These are phyloP conservation scores for Fabriciana adippe DNA, from an alignment of 2,888 invertebrate genomes.

Conservation along the genomic window DNA sequence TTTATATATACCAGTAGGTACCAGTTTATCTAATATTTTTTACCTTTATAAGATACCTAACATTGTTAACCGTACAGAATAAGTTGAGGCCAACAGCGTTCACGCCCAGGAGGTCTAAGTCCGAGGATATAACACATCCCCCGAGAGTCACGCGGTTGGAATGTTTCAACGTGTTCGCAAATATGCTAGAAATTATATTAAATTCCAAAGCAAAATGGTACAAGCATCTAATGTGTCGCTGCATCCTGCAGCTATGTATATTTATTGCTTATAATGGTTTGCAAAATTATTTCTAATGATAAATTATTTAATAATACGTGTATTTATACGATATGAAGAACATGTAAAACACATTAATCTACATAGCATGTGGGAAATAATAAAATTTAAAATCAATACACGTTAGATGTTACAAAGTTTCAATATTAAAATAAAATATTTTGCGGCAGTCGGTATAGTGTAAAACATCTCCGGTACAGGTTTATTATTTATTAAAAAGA, in stretches of 20 bases:
- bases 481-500: slow-evolving; percentile 3
- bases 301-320: neutral
- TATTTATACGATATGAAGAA: too few species aligned
- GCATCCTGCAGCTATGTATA: neutral
- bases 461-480: too few species aligned
- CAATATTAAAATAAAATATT: too few species aligned
- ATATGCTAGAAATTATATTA: slow-evolving; percentile 26
- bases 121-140: slow-evolving; percentile 37
- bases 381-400: too few species aligned
- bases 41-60: neutral
- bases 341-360: too few species aligned
- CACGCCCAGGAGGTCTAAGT: slow-evolving; percentile 33
- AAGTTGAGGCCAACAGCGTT: slow-evolving; percentile 17
- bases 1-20: too few species aligned
- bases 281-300: neutral
- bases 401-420: too few species aligned
- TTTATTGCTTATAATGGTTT: neutral
- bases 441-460: too few species aligned
- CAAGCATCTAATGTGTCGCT: slow-evolving; percentile 1
- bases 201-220: slow-evolving; percentile 15
- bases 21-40: neutral
- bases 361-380: too few species aligned
- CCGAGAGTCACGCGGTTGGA: slow-evolving; percentile 28
- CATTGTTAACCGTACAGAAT: neutral
- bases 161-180: slow-evolving; percentile 35